Base-by-base conservation (phyloP, 1,140 invertebrate genomes). In the Helicorthomorpha holstii region DNA sequence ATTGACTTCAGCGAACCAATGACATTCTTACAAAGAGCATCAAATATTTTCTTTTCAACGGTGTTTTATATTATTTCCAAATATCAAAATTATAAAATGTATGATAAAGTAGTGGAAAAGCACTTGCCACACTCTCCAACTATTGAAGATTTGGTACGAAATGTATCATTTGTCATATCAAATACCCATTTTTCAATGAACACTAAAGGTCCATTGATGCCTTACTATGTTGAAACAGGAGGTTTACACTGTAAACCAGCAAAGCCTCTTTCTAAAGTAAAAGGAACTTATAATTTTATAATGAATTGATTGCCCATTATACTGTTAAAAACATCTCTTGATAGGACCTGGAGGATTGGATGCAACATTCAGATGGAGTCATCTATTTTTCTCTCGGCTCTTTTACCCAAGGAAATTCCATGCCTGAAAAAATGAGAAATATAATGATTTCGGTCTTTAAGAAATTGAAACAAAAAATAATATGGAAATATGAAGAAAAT, bases 301-400 rank as follows among this genome's bases (percentile, higher is more conserved):
- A 7, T 7, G 29, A 7, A 34, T 34, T 34, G 7, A 34, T 16
- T 34, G 29, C 16, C 16, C 7, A 7, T 7, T 34, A 16, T 16
- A n/a, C n/a, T n/a, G 29, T 34, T 34, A 34, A 7, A 34, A 7
- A 7, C 16, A 34, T 34, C 29, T 7, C 29, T 16, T 34, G 7
- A 7, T 34, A 52, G 45, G 27, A 52, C 3, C 27, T 52, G 61
- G 79, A 82, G 65, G 75, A 78, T 22, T 83, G 81, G 61, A 76
- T 82, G 26, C 64, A 71, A 3, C 73, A 71, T 0, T 73, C 76
- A 1, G 77, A 77, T 2, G 74, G 83, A 21, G 84, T 85, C 59
- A 76, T 85, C 27, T 83, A 80, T 63, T 80, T 86, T 1, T 83
- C 80, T 3, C 83, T 86, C 78, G 83, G 83, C 0, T 83, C 82